Base-by-base conservation (phyloP, 2,797 vertebrate species). In the Protosalanx chinensis region DNA sequence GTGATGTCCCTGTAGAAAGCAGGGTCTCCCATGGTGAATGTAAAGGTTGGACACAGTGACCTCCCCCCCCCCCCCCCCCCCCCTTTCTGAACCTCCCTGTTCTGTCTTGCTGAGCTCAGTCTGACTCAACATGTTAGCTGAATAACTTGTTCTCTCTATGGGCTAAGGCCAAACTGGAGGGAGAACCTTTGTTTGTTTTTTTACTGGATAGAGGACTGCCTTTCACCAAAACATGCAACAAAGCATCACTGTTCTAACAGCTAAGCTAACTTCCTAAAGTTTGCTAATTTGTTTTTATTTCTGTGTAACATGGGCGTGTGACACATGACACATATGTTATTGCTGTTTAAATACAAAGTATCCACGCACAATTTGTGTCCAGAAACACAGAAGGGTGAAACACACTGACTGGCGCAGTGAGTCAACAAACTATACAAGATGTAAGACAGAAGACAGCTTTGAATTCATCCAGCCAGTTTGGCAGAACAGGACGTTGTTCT, bases 381-480 rank as follows among this genome's bases (percentile, higher is more conserved):
- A 20, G 2, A n/a, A 6, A 1, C 23, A 58, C 56, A 23, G 20
- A 6, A 6, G 5, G 56, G 56, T 7, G 20, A 58, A 58, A 58
- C 10, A 57, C 53, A 57, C 7, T 57, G 53, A 57, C 4, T 57
- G 53, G n/a, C 6, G 16, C 16, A 57, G n/a, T 20, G 18, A 57
- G 53, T 46, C 10, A 46, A 46, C 41, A 46, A 46, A 46, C 0
- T 6, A 35, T 2, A 35, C 41, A 46, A 46, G 41, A 12, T 12
- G 41, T 13, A 46, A 46, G 41, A 46, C 41, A 13, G 10, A 46
- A 13, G 41, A 70, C 37, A 51, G 12, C 13, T 13, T 23, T 13
- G 23, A 8, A 20, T 15, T 23, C 27, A 80, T 80, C 77, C 79
- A 78, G 76, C 82, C 81, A 73, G 76, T 88, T 85, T 74, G 80